These are phyloP conservation scores for Stigmatopora nigra DNA, from an alignment of 2,113 vertebrate genomes.

Conservation along the genomic window DNA sequence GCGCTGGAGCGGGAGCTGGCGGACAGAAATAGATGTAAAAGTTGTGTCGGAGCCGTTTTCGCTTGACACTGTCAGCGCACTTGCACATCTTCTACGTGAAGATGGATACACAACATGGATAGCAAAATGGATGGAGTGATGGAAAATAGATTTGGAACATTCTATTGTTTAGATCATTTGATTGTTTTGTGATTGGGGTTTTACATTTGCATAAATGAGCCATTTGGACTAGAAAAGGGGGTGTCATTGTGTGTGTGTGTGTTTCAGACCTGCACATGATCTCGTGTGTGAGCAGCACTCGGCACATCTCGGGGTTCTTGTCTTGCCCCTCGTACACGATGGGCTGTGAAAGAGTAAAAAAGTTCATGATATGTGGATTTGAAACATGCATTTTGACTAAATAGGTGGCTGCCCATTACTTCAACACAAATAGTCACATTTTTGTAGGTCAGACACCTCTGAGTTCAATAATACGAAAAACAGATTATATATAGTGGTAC, in stretches of 20 bases:
- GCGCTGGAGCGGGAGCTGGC: not conserved
- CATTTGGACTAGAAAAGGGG: not conserved
- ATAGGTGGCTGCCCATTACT: too few species aligned
- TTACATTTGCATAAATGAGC: conserved; percentile 32
- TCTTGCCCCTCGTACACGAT: conserved; percentile 6
- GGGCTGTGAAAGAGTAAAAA: not conserved
- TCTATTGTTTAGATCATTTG: conserved; percentile 47
- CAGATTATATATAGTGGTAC: too few species aligned
- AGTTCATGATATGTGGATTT: too few species aligned
- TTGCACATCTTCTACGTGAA: not conserved
- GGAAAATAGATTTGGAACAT: conserved; percentile 9
- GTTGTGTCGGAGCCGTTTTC: not conserved
- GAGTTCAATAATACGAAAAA: too few species aligned
- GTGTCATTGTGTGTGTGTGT: conserved; percentile 5
- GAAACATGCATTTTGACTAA: too few species aligned
- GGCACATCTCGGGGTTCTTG: conserved; percentile 5
- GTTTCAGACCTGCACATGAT: conserved; percentile 6
- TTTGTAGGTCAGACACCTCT: too few species aligned
- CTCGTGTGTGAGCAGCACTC: conserved; percentile 4
- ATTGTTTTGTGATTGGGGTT: conserved; percentile 66
- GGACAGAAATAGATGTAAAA: conserved; percentile 10
- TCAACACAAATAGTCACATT: too few species aligned
- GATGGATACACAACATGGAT: not conserved
- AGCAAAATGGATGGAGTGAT: not conserved
- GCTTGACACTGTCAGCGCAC: not conserved